phyloP scores from a whole-genome alignment of 30 jellyfish, hydroid and myxozoan genomes.

The Aurelia sp. region DNA sequence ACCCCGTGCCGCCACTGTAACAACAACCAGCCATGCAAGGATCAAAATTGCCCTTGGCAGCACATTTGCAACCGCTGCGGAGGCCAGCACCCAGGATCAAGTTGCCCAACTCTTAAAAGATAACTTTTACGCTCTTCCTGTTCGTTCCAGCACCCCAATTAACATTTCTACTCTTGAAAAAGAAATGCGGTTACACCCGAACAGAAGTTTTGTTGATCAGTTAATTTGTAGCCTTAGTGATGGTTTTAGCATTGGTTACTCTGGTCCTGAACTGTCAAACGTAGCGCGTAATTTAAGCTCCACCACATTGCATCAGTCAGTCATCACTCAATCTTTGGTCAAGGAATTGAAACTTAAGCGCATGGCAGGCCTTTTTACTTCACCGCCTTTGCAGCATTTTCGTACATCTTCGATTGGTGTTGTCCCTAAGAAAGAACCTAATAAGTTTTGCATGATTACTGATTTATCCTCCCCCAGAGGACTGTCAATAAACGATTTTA shows the following conservation, averaged over 20 bases:
- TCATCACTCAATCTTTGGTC: background rate
- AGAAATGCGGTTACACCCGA: background rate
- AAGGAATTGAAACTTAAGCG: background rate
- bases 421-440: conserved; percentile 21
- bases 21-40: background rate
- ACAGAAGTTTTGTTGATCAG: background rate
- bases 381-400: conserved; percentile 17
- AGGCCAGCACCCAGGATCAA: conserved; percentile 8
- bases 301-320: background rate
- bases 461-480: conserved; percentile 63
- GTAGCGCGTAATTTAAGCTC: conserved; percentile 7
- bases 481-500: conserved; percentile 26
- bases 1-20: background rate
- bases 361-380: conserved; percentile 34
- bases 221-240: background rate
- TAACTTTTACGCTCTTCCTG: conserved; percentile 35
- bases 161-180: background rate
- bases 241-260: conserved; percentile 30
- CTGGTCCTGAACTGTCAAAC: conserved; percentile 2
- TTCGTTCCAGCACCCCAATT: background rate
- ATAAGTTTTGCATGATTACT: conserved; percentile 2
- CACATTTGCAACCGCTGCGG: conserved; percentile 19
- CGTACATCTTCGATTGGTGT: conserved; percentile 37
- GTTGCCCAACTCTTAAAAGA: background rate
- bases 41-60: background rate